Base-by-base conservation (phyloP, 1,140 invertebrate species). In the Orchestia grillus region DNA sequence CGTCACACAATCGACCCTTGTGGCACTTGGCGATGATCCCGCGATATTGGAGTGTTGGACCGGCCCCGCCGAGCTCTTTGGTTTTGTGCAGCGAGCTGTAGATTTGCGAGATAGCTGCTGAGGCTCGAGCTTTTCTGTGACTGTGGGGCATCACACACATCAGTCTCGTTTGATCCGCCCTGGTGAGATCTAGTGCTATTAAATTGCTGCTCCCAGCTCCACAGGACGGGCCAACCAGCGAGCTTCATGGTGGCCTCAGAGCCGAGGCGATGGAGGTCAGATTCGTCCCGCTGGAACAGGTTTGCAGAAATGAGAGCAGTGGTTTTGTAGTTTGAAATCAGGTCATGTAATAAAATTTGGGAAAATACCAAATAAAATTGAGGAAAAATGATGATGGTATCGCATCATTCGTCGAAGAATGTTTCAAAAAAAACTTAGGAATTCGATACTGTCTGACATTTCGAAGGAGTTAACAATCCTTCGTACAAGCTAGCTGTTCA, bases 11-110 rank as follows among this genome's bases (percentile, higher is more conserved):
- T 91, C 88, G 88, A 44, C 88, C 88, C 88, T 45, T 40, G 92
- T 94, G 92, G 43, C 92, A 94, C 44, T 45, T 45, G 92, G 6
- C 92, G 92, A 94, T 94, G 92, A 94, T 94, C 92, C 92, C 44
- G 43, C 36, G 92, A 94, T 94, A 94, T 94, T 94, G 92, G 92
- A 94, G 92, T 94, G 92, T 94, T 94, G 92, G 92, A 44, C 44
- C 43, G 92, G 47, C 92, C 92, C 11, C 8, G 44, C 41, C 11
- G 44, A 94, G 92, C 92, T 94, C 44, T 94, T 94, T 94, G 92
- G 43, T 94, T 94, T 91, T 45, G 92, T 44, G 6, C 92, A 45
- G 43, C 90, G 41, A n/a, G 44, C 44, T 94, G 43, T 45, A 45
- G 92, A 45, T 94, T 94, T 94, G 44, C 41, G 16, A 91, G 23